Conservation (phyloP, 2,888 invertebrate genomes). For the Parnassius smintheus region DNA sequence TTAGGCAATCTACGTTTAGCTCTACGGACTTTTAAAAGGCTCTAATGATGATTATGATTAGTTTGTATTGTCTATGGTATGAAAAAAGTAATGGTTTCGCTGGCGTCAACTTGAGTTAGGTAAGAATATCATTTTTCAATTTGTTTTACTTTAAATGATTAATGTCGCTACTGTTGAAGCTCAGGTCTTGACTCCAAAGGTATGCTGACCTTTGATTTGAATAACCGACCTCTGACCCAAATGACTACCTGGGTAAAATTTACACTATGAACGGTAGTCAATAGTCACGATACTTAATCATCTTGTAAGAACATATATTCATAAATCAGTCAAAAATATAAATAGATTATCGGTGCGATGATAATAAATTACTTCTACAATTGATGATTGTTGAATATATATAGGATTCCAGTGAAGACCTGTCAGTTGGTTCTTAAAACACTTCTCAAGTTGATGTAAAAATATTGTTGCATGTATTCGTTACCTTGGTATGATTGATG, state of each 20-base stretch:
- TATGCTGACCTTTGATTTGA: background rate
- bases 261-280: slow-evolving; percentile 6
- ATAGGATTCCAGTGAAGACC: slow-evolving; percentile 4
- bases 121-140: too few relatives aligned
- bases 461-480: slow-evolving; percentile 4
- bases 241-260: too few relatives aligned
- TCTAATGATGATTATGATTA: too few relatives aligned
- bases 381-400: slow-evolving; percentile 23
- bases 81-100: too few relatives aligned
- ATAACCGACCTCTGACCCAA: slow-evolving; percentile 2
- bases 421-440: slow-evolving; percentile 3
- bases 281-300: slow-evolving; percentile 19
- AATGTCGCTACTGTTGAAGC: too few relatives aligned
- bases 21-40: too few relatives aligned
- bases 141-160: too few relatives aligned
- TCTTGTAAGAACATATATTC: background rate
- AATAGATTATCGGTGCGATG: background rate
- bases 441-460: background rate
- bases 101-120: too few relatives aligned
- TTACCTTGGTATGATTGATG: slow-evolving; percentile 13
- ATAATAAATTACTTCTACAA: slow-evolving; percentile 19
- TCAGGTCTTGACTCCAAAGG: background rate
- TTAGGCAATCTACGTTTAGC: too few relatives aligned
- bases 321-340: slow-evolving; percentile 23
- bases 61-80: too few relatives aligned